Evolutionary conservation across 2,888 invertebrate genomes (phyloP).

Genomic region (Catocala fraxini): DNA sequence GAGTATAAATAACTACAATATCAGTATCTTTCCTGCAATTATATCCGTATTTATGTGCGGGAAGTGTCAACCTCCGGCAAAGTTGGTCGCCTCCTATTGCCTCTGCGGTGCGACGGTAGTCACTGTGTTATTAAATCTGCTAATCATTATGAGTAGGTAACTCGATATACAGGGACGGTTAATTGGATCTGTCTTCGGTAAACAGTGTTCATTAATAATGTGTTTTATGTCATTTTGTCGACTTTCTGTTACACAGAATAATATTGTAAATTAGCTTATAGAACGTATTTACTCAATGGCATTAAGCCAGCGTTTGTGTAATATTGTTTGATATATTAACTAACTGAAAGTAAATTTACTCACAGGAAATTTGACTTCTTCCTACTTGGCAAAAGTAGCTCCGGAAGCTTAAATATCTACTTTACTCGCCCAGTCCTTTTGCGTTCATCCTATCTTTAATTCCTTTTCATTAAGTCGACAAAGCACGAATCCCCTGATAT

Average conservation of each 20-base stretch:
- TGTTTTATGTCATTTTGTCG: conserved; percentile 4
- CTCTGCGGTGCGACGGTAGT: conserved; percentile 24
- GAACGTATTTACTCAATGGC: neutral
- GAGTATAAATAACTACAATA: conserved; percentile 71
- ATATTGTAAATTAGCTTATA: neutral
- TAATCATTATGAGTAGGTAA: conserved; percentile 61
- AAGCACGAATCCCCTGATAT: no score
- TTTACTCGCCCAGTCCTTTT: no score
- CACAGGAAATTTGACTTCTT: no score
- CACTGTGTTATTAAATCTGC: conserved; percentile 64
- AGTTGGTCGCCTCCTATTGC: conserved; percentile 52
- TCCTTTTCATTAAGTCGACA: no score
- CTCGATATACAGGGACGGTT: conserved; percentile 51
- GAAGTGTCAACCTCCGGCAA: conserved; percentile 71
- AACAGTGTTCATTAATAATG: conserved; percentile 35
- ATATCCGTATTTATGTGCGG: conserved; percentile 73
- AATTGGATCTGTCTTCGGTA: conserved; percentile 43
- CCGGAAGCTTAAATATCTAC: no score
- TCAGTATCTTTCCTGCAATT: conserved; percentile 76
- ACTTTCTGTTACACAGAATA: neutral
- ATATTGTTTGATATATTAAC: neutral
- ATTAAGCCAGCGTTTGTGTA: neutral
- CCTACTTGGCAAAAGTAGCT: no score
- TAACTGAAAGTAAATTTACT: no score
- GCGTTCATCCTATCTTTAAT: no score